Evolutionary conservation across 2,888 invertebrate species (phyloP).

Genomic region (Boloria euphrosyne): DNA sequence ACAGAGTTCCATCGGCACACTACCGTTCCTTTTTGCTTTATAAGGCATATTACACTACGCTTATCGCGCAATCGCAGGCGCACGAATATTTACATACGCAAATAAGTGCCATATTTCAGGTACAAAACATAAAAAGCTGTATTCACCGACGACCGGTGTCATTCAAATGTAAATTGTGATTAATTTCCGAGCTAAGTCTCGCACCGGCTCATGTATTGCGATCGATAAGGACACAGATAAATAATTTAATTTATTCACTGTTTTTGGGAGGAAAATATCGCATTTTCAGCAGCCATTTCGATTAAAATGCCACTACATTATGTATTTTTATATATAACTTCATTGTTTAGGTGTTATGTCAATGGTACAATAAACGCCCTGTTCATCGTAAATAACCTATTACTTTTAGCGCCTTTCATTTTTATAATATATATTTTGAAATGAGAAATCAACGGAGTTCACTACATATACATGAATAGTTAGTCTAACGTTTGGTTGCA

Average conservation of each 20-base stretch:
- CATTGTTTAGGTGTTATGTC: conserved; percentile 1
- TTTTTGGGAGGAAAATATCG: conserved; percentile 6
- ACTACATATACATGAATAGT: conserved; percentile 8
- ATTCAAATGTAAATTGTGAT: conserved; percentile 19
- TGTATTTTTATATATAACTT: background rate
- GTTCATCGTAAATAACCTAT: conserved; percentile 7
- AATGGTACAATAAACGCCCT: background rate
- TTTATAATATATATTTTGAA: conserved; percentile 7
- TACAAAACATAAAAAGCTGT: conserved; percentile 45
- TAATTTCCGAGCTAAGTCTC: background rate
- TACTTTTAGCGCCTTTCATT: conserved; percentile 17
- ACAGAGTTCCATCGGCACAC: background rate
- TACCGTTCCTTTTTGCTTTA: too few species aligned
- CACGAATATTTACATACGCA: conserved; percentile 45
- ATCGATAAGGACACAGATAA: conserved; percentile 16
- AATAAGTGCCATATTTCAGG: conserved; percentile 49
- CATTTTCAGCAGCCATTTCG: conserved; percentile 7
- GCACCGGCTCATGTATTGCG: conserved; percentile 10
- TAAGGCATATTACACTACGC: conserved; percentile 16
- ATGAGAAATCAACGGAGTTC: background rate
- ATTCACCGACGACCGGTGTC: background rate
- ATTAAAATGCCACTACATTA: background rate
- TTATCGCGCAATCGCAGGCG: conserved; percentile 7
- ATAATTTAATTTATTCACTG: conserved; percentile 1
- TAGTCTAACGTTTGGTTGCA: conserved; percentile 4